Percentiles rank a stretch among this genome's conserved stretches.
These are phyloP conservation scores for Gallirallus australis DNA, from an alignment of 2,797 vertebrate genomes.

Conservation along the genomic window DNA sequence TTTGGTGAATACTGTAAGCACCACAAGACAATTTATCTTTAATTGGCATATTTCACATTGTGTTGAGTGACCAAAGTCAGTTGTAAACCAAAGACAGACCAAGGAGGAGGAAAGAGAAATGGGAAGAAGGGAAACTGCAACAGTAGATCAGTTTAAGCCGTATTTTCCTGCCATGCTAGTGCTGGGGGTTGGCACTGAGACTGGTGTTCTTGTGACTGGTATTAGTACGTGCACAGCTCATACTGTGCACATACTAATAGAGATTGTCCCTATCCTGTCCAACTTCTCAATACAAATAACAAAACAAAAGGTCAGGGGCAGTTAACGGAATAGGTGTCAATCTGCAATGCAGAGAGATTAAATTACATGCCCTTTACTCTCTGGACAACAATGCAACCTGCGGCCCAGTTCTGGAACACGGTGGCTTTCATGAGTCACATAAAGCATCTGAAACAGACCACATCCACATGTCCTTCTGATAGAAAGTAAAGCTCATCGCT, in stretches of 20 bases:
- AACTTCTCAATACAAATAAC: background rate
- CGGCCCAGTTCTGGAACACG: background rate
- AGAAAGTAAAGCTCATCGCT: background rate
- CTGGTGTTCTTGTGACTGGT: background rate
- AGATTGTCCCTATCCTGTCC: background rate
- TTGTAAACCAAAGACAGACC: background rate
- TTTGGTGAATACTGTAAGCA: background rate
- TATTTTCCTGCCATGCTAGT: background rate
- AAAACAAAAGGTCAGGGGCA: background rate
- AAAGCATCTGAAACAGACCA: background rate
- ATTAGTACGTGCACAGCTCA: background rate
- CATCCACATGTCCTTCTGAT: background rate
- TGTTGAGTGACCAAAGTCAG: background rate
- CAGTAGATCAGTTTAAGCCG: background rate
- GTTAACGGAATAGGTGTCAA: background rate
- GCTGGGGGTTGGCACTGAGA: background rate
- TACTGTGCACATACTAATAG: background rate
- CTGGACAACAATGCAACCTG: background rate
- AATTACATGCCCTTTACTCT: background rate
- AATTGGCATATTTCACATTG: background rate
- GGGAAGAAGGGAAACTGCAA: background rate
- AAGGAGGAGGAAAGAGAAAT: background rate
- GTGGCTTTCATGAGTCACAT: background rate
- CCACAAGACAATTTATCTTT: background rate
- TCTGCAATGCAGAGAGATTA: background rate